phyloP scores from a whole-genome alignment of 1,140 invertebrate genomes.

The Linepithema humile region DNA sequence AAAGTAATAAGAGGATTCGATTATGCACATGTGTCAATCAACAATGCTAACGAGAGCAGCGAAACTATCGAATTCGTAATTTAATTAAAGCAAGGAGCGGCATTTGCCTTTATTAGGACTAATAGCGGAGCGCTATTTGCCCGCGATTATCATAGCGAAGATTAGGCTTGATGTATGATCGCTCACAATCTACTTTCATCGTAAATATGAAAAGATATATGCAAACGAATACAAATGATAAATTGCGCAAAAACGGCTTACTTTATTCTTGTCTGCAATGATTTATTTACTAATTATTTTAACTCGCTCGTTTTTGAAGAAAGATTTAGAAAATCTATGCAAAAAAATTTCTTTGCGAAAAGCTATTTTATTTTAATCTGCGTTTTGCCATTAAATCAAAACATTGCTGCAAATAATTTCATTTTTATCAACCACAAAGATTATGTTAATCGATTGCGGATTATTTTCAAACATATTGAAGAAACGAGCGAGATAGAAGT shows the following conservation, averaged over 20 bases:
- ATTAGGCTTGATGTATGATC: neutral
- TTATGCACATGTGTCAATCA: neutral
- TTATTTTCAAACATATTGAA: neutral
- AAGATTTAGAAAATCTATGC: neutral
- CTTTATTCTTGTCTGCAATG: neutral
- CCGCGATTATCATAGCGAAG: neutral
- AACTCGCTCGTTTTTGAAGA: neutral
- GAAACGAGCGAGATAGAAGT: neutral
- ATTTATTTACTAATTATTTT: neutral
- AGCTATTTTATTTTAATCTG: no score
- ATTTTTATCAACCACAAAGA: neutral
- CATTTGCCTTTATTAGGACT: constrained; percentile 27
- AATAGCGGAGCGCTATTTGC: neutral
- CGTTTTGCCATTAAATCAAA: no score
- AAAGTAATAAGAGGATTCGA: neutral
- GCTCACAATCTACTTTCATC: neutral
- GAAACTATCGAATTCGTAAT: neutral
- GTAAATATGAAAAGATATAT: neutral
- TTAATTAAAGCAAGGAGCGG: constrained; percentile 25
- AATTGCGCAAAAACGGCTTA: neutral
- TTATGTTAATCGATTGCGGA: neutral
- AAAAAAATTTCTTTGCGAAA: neutral
- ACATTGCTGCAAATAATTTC: neutral
- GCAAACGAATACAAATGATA: neutral
- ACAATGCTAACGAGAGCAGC: constrained; percentile 9